These are phyloP conservation scores for Ooceraea biroi DNA, from an alignment of 1,140 invertebrate genomes.

Conservation along the genomic window DNA sequence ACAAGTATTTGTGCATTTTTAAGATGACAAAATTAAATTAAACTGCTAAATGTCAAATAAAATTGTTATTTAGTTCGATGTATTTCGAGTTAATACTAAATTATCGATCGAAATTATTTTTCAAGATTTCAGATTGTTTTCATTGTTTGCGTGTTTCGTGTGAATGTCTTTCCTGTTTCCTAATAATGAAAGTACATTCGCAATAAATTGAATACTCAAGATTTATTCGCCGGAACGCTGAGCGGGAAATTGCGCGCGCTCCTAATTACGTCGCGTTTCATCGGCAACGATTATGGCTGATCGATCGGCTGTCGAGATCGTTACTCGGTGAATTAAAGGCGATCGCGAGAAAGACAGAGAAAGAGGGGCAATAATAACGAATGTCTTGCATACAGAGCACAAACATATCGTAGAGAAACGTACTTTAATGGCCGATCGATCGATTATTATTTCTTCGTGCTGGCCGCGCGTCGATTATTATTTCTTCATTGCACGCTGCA, in stretches of 20 bases:
- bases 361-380: slow-evolving; percentile 1
- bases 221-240: background rate
- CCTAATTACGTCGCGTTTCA: slow-evolving; percentile 31
- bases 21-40: background rate
- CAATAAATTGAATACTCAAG: background rate
- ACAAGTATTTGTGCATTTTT: slow-evolving; percentile 15
- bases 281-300: slow-evolving; percentile 38
- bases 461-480: slow-evolving; percentile 29
- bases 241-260: slow-evolving; percentile 1
- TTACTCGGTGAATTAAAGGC: slow-evolving; percentile 32
- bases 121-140: background rate
- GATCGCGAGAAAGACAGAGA: background rate
- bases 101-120: too few relatives aligned
- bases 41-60: too few relatives aligned
- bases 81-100: too few relatives aligned
- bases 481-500: slow-evolving; percentile 22
- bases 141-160: background rate
- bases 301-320: slow-evolving; percentile 20
- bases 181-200: background rate
- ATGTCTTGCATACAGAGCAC: slow-evolving; percentile 20
- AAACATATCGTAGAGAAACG: slow-evolving; percentile 7
- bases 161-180: background rate
- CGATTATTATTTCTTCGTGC: slow-evolving; percentile 53
- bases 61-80: too few relatives aligned
- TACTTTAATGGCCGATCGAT: slow-evolving; percentile 43